Evolutionary conservation across 2,113 vertebrate species (phyloP).

Genomic region (Pipra filicauda): DNA sequence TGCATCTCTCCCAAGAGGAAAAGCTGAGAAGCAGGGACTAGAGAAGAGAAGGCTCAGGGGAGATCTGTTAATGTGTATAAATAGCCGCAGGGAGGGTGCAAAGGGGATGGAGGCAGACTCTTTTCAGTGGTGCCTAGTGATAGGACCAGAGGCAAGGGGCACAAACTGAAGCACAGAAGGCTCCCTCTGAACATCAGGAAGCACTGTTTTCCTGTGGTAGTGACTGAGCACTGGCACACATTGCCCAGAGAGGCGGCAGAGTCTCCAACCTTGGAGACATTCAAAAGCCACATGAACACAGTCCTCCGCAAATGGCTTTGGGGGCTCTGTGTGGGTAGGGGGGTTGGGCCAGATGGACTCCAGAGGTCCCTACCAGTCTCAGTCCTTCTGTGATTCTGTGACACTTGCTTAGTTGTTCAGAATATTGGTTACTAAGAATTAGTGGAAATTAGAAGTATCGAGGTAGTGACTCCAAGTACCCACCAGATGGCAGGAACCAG

Average conservation of each 20-base stretch:
- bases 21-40: neutral
- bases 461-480: neutral
- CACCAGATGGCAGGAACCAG: conserved; percentile 53
- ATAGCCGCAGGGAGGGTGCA: neutral
- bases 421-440: neutral
- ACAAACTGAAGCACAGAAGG: neutral
- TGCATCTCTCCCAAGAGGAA: neutral
- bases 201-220: neutral
- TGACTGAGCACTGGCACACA: neutral
- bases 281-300: neutral
- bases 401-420: neutral
- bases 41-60: neutral
- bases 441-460: neutral
- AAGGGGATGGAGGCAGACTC: neutral
- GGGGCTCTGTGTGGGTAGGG: neutral
- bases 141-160: neutral
- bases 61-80: neutral
- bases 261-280: neutral
- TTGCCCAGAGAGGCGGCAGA: rapidly evolving
- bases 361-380: neutral
- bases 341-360: neutral
- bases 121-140: neutral
- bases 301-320: rapidly evolving
- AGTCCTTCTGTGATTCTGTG: neutral
- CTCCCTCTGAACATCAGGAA: neutral